These are phyloP conservation scores for Hymenochirus boettgeri DNA, from an alignment of 2,113 vertebrate genomes.

Conservation along the genomic window DNA sequence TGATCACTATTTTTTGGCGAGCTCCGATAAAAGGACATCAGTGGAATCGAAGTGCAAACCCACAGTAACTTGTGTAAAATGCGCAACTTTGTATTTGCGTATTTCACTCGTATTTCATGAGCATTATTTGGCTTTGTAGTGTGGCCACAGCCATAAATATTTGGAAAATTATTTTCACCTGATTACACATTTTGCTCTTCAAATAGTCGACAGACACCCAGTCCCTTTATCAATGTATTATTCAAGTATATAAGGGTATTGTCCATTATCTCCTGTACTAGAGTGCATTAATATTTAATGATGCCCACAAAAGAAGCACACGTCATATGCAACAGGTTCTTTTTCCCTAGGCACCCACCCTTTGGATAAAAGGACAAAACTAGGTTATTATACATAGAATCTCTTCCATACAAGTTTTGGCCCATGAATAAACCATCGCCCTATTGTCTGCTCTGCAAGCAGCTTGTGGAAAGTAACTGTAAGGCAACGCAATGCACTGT, in stretches of 20 bases:
- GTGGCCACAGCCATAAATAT: no score
- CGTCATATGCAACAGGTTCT: slow-evolving; percentile 26
- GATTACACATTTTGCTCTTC: slow-evolving; percentile 23
- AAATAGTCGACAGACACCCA: slow-evolving; percentile 27
- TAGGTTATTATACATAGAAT: slow-evolving; percentile 23
- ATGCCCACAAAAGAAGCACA: slow-evolving; percentile 11
- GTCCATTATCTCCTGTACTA: slow-evolving; percentile 28
- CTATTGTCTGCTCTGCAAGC: slow-evolving; percentile 29
- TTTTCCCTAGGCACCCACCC: slow-evolving; percentile 19
- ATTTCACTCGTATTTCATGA: no score
- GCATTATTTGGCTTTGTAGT: no score
- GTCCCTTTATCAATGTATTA: slow-evolving; percentile 30
- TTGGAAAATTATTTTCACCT: no score
- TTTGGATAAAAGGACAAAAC: slow-evolving; percentile 18
- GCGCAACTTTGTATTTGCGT: no score
- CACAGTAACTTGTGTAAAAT: no score
- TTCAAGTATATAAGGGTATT: slow-evolving; percentile 33
- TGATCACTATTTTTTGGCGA: no score
- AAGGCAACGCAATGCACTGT: background rate
- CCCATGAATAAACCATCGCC: slow-evolving; percentile 34
- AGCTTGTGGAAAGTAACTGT: slow-evolving; percentile 1
- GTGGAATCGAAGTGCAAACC: no score
- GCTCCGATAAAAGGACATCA: no score
- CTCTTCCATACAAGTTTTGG: slow-evolving; percentile 25
- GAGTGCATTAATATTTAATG: slow-evolving; percentile 37